Base-by-base conservation (phyloP, 1,140 invertebrate species). In the Caenorhabditis latens region DNA sequence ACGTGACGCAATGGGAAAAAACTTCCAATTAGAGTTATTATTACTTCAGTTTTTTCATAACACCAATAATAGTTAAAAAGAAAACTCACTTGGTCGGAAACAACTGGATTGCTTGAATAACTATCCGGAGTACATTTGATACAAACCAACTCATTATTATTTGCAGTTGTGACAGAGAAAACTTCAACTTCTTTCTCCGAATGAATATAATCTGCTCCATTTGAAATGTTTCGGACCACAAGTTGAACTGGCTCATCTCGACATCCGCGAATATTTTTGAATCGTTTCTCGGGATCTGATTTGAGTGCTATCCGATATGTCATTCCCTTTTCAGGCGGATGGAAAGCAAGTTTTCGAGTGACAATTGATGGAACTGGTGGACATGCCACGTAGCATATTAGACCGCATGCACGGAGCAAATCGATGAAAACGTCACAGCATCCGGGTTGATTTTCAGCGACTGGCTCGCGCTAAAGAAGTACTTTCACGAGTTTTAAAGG, bases 271-370 rank as follows among this genome's bases (percentile, higher is more conserved):
- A 63, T 48, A 32, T 58, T 55, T 32, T 84, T 63, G 32, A 55
- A 48, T 48, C 53, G 57, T 58, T 63, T 65, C 57, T 84, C 57
- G 16, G 50, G 53, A 19, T 55, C 67, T n/a, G 32, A 48, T 55
- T 85, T 63, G n/a, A 79, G 11, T 48, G 19, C 43, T 19, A 88
- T 55, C 21, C 43, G 24, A 55, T 88, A 88, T 42, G 87, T 88
- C 21, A 61, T 71, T 75, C 84, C 87, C 24, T 58, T 84, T n/a
- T 42, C 50, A 9, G 84, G 83, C 6, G 87, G 87, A 58, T 88
- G 87, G 53, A 88, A 88, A 43, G 87, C 87, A 19, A 88, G 53
- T 63, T 88, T 88, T 21, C 87, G 79, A 42, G 87, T 85, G 53
- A 88, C 65, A 7, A 85, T n/a, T 61, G 63, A 63, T 14, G 87